Evolutionary conservation across 1,140 invertebrate species (phyloP).

Genomic region (Pseudomyrmex flavicornis): DNA sequence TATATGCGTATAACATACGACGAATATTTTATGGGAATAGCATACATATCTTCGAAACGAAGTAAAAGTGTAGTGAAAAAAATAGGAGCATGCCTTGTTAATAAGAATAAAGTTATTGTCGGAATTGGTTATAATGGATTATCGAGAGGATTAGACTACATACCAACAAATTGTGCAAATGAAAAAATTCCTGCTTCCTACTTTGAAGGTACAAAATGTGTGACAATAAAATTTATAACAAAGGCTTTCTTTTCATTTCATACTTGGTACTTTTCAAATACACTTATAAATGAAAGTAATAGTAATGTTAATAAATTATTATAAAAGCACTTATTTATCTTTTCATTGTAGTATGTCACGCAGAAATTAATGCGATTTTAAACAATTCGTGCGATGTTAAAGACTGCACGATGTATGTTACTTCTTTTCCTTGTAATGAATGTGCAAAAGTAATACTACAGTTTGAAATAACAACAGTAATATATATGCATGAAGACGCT

Average conservation of each 20-base stretch:
- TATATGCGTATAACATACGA: constrained; percentile 71
- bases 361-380: constrained; percentile 98
- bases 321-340: neutral
- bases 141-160: constrained; percentile 90
- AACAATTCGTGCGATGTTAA: constrained; percentile 93
- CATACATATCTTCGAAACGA: constrained; percentile 93
- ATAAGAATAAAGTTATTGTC: constrained; percentile 95
- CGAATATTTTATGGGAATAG: constrained; percentile 97
- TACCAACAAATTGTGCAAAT: too few relatives aligned
- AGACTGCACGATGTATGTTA: constrained; percentile 94
- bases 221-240: constrained; percentile 94
- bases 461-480: constrained; percentile 92
- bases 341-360: constrained; percentile 94
- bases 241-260: constrained; percentile 79
- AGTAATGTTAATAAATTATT: too few relatives aligned
- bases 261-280: constrained; percentile 73
- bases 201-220: too few relatives aligned
- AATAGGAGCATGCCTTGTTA: constrained; percentile 97
- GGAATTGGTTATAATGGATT: constrained; percentile 98
- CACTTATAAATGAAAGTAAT: neutral
- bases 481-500: constrained; percentile 93
- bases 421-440: constrained; percentile 97
- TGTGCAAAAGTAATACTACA: constrained; percentile 99
- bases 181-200: too few relatives aligned
- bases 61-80: constrained; percentile 97